Conservation (phyloP, 2,797 vertebrate species). For the Psittacula echo region DNA sequence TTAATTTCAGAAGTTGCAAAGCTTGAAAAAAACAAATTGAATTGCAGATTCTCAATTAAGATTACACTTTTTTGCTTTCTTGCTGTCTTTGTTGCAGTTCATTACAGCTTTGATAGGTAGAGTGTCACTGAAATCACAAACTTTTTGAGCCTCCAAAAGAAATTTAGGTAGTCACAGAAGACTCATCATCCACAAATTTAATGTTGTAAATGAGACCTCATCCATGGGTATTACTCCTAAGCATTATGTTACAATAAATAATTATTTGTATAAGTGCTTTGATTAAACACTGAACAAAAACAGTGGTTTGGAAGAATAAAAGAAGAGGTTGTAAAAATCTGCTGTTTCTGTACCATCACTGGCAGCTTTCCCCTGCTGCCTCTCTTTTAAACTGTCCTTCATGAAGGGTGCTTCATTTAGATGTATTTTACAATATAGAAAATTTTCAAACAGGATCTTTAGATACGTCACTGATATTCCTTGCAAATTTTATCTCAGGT, state of each 20-base stretch:
- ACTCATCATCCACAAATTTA: background rate
- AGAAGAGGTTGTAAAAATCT: background rate
- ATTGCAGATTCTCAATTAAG: background rate
- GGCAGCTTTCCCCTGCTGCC: background rate
- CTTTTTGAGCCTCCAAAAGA: background rate
- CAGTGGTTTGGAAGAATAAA: background rate
- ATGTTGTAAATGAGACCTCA: background rate
- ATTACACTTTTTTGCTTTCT: background rate
- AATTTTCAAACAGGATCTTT: background rate
- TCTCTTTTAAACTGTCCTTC: background rate
- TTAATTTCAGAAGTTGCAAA: background rate
- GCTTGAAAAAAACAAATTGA: background rate
- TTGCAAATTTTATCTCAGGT: background rate
- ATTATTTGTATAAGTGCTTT: background rate
- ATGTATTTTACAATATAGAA: background rate
- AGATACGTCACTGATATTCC: background rate
- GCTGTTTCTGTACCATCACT: background rate
- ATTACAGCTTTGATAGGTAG: background rate
- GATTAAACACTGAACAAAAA: background rate
- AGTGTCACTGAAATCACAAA: fast-evolving
- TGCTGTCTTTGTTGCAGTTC: background rate
- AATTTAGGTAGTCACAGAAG: background rate
- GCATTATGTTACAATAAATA: background rate
- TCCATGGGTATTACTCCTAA: background rate
- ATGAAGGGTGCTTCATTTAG: background rate